Base-by-base conservation (phyloP, 2,888 invertebrate species). In the Archaeoteleia sp. region DNA sequence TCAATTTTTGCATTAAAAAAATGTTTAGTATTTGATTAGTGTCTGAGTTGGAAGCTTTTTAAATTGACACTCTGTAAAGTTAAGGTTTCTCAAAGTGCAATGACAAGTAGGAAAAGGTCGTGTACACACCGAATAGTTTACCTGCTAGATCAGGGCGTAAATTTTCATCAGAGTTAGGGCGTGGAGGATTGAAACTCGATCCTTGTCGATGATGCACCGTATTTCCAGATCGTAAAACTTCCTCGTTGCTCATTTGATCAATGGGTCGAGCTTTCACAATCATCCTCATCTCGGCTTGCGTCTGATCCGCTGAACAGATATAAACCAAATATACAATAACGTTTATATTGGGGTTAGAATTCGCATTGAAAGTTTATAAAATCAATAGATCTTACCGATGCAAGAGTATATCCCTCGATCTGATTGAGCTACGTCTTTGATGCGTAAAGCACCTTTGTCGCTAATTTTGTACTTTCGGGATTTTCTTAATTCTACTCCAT, bases 351-450 rank as follows among this genome's bases (percentile, higher is more conserved):
- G n/a, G n/a, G n/a, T n/a, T n/a, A 20, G 35, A 34, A 49, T 34
- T 32, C 42, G 15, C 43, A 35, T 34, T 49, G 27, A 62, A 67
- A 42, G 34, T 23, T 23, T 23, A 23, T 5, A 23, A 23, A 23
- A 23, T 15, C 9, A 17, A 40, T 34, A 40, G 35, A 15, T 72
- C 81, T 81, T 83, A 88, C 88, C 95, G 43, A 93, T 90, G 80
- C 97, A 97, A 0, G 94, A 93, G 82, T 96, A 97, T 2, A 92
- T 87, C 1, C 96, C 96, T 51, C 92, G 91, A 85, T 96, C 96
- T 1, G 92, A 89, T 73, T 93, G 90, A 0, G 91, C 90, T 3
- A 96, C 90, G 37, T 93, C 92, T 58, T 93, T 90, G 62, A 97
- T 94, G 62, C 95, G 91, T 9, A 97, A 88, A 15, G 95, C 95